Evolutionary conservation across 2,888 invertebrate genomes (phyloP), one percentile per base, ranked within the genome.

Genomic region (Pristionchus fissidentatus): DNA sequence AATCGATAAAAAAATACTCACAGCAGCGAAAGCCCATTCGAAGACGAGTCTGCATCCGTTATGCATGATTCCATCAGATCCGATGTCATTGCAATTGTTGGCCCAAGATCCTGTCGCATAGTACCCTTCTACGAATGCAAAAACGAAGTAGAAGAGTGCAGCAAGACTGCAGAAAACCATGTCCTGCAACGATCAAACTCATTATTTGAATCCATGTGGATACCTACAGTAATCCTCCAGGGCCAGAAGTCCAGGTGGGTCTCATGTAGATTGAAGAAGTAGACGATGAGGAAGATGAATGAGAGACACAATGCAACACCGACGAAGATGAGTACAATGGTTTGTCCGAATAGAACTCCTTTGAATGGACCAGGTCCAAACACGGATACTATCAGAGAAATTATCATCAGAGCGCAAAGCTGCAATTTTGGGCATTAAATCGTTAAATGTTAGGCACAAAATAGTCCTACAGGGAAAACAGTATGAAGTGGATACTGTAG

Each of bases 341-440:
- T 91, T 78, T 91, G 91, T 15, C 91, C 91, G 87, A 92, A 90
- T 3, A 91, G 89, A 77, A 90, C 86, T 13, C 89, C 90, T 86
- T 89, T 90, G 87, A 91, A 91, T 70, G 91, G 91, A 10, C 91
- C 91, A 15, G 91, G 91, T n/a, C 91, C 91, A 82, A 88, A 91
- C 22, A 91, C 91, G 5, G 88, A 87, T 19, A 89, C 87, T 77
- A 91, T 88, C 60, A 91, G 84, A 35, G 87, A 91, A 73, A 91
- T 87, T 49, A 90, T 87, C 7, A 90, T 86, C 10, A 90, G 86
- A 70, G 87, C 87, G 22, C 89, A 83, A 84, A 90, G 87, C 90
- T 90, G 86, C 70, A 89, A 86, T 26, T 10, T 22, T 41, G 19
- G 22, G 19, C 77, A n/a, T 29, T 66, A 19, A 32, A 62, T 77